phyloP scores from a whole-genome alignment of 2,797 vertebrate genomes.

The Galaxias olidus region DNA sequence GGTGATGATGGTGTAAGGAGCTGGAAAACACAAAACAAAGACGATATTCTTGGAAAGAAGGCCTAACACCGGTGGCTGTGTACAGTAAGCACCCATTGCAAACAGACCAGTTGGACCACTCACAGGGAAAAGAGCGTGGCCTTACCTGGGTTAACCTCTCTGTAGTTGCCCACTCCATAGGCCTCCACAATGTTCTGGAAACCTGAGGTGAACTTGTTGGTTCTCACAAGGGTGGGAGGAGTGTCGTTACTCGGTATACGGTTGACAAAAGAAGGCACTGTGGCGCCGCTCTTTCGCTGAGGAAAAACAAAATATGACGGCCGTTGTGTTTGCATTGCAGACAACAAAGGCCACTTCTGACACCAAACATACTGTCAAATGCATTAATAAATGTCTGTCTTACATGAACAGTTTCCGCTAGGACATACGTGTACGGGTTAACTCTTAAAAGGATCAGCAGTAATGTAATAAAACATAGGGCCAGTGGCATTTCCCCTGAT shows the following conservation, averaged over 20 bases:
- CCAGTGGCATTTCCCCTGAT: not conserved
- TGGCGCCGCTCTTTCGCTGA: conserved; percentile 88
- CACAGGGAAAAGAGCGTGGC: too few species aligned
- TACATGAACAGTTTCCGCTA: too few species aligned
- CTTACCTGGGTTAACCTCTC: conserved; percentile 96
- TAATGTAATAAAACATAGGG: conserved; percentile 11
- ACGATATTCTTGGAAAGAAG: too few species aligned
- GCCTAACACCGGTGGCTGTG: too few species aligned
- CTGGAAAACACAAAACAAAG: conserved; percentile 60
- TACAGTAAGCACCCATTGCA: too few species aligned
- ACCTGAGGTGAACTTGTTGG: conserved; percentile 96
- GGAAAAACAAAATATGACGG: conserved; percentile 30
- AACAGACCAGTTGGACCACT: too few species aligned
- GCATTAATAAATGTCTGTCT: too few species aligned
- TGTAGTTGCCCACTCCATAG: conserved; percentile 90
- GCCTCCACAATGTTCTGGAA: conserved; percentile 98
- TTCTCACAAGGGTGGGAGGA: conserved; percentile 91
- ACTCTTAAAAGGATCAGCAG: conserved; percentile 2
- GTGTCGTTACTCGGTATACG: conserved; percentile 90
- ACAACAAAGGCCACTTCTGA: not conserved
- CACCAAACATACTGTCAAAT: too few species aligned
- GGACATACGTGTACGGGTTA: too few species aligned
- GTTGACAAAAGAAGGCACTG: conserved; percentile 95
- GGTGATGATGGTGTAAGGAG: conserved; percentile 93
- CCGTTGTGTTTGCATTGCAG: conserved; percentile 3